Base-by-base conservation (phyloP, 1,140 invertebrate genomes). In the Cyrtorhinus lividipennis region DNA sequence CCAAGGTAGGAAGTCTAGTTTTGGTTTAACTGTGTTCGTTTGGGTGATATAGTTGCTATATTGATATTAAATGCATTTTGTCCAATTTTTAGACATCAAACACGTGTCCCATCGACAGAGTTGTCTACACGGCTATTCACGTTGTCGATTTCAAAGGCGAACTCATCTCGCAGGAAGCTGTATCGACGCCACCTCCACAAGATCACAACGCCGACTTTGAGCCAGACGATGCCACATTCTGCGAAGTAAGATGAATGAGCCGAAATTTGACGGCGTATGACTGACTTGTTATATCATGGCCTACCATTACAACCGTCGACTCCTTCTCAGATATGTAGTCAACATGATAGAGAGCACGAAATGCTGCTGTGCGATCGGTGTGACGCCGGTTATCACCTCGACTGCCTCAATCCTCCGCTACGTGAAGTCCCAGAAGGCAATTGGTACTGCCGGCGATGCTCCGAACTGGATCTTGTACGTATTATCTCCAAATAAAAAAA, bases 61-160 rank as follows among this genome's bases (percentile, higher is more conserved):
- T 57, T 45, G 62, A 53, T 69, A 66, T 64, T 69, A 56, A 66
- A 65, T 59, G 64, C 63, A 44, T 63, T 66, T n/a, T n/a, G n/a
- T n/a, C n/a, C n/a, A n/a, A n/a, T n/a, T 72, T 74, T 26, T 69
- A 83, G 80, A 95, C 91, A 77, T 84, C 93, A 3, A 92, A 93
- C 68, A 95, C 92, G n/a, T 97, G 93, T 74, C 94, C 94, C 0
- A 86, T 95, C 5, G 94, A 98, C 75, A 78, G 94, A 30, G 82
- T 87, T 67, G 78, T 78, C n/a, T 95, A 93, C 72, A 80, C 82
- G 46, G 73, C 81, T 13, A 91, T 97, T 58, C 73, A 90, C 56
- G 88, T 93, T 22, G 79, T 82, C 66, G 76, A 81, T 59, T 79
- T 80, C 66, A 81, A 83, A 63, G 87, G 85, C 8, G 76, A 84